Evolutionary conservation across 1,140 invertebrate species (phyloP), one percentile per base, ranked within the genome.

Genomic region (Dendroctonus valens): DNA sequence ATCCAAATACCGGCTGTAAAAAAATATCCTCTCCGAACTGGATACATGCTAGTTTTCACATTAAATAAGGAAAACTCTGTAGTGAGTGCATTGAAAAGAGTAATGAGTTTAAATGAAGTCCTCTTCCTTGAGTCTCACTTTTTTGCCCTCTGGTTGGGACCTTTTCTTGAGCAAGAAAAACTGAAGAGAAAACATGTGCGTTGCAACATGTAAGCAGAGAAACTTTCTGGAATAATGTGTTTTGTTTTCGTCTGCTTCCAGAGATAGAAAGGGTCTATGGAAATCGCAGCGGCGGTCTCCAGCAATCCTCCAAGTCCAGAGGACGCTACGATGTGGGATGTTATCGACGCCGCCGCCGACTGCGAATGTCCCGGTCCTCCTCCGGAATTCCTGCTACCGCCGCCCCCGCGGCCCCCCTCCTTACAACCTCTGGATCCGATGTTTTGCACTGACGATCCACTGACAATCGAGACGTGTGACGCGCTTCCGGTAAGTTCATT

Each of bases 401-500:
- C 77, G 26, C 76, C 77, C 7, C 76, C 76, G 7, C 60, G 76
- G 51, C 76, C 77, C 6, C 76, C 76, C 14, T 71, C 76, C 44
- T 68, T 78, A 7, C 76, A 79, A 68, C 72, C 75, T 1, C 67
- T 73, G 15, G 76, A 78, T 69, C 72, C 74, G 7, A 70, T 73
- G 55, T 76, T 76, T 67, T 79, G 77, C 69, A 71, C 75, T 15
- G 77, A 79, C 57, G 76, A 79, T 60, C 73, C 76, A 40, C 57
- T 79, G 54, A 72, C 75, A 11, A 77, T 79, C 26, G 77, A 79
- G 67, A 78, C 77, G 41, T 79, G 77, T 64, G 77, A 78, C 69
- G 77, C 76, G 26, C 70, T 78, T 72, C 76, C 77, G 72, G 77
- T 79, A 73, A 77, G 76, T 74, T n/a, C n/a, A n/a, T n/a, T n/a